These are phyloP conservation scores for Naso thynnoides DNA, from an alignment of 2,797 vertebrate species.

Conservation along the genomic window DNA sequence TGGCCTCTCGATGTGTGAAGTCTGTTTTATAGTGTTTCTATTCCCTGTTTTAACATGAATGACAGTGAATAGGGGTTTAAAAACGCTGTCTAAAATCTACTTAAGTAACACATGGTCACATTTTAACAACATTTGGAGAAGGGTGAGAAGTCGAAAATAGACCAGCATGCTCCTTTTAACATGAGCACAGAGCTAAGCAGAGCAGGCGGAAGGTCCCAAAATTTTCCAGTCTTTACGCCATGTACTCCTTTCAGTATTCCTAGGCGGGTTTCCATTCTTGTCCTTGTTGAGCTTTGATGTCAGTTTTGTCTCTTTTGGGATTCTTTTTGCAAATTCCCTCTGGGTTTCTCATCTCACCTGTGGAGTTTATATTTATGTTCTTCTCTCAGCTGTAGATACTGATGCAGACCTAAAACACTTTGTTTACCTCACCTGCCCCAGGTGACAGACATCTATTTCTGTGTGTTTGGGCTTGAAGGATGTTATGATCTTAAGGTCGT, in stretches of 20 bases:
- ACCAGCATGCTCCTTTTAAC: too few species aligned
- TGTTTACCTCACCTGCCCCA: conserved; percentile 14
- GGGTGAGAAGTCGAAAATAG: too few species aligned
- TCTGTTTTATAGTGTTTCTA: too few species aligned
- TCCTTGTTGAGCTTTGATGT: conserved; percentile 3
- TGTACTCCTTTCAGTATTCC: neutral
- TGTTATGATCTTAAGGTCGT: conserved; percentile 8
- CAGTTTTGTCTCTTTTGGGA: conserved; percentile 13
- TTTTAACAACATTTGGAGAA: too few species aligned
- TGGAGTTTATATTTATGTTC: conserved; percentile 46
- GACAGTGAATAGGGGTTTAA: too few species aligned
- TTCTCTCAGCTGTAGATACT: conserved; percentile 12
- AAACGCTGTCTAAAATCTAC: too few species aligned
- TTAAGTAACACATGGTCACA: too few species aligned
- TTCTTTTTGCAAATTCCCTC: conserved; percentile 32
- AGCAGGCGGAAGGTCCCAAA: neutral
- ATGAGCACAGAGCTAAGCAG: neutral
- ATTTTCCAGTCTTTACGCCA: neutral
- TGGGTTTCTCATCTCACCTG: conserved; percentile 42
- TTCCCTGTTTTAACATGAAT: too few species aligned
- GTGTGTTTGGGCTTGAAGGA: conserved; percentile 8
- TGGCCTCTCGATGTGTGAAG: too few species aligned
- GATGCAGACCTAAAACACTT: neutral
- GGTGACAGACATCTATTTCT: neutral
- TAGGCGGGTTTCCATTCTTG: conserved; percentile 11